A percentile compares a stretch with the other conserved stretches of the same genome.
phyloP scores from a whole-genome alignment of 2,888 invertebrate species.

The Andrena minutula region DNA sequence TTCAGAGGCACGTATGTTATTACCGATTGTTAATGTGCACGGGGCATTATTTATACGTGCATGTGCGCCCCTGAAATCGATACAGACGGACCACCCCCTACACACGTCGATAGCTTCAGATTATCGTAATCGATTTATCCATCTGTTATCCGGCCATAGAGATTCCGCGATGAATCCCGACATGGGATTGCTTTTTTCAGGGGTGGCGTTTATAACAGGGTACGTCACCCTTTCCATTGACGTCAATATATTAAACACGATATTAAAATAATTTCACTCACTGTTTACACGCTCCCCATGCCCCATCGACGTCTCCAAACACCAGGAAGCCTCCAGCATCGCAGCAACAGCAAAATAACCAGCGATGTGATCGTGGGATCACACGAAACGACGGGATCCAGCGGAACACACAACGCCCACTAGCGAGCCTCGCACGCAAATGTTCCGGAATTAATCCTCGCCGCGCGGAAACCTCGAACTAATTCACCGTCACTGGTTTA shows the following conservation, averaged over 20 bases:
- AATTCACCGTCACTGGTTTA: not conserved
- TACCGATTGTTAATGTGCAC: conserved; percentile 54
- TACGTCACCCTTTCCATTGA: too few species aligned
- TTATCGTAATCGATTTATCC: conserved; percentile 55
- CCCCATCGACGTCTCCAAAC: too few species aligned
- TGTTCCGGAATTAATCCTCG: conserved; percentile 21
- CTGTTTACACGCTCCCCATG: too few species aligned
- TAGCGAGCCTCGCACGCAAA: conserved; percentile 21
- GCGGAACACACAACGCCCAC: conserved; percentile 24
- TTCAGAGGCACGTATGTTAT: conserved; percentile 60
- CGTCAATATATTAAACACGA: too few species aligned
- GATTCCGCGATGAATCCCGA: conserved; percentile 17
- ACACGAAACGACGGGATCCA: conserved; percentile 25
- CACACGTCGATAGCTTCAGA: conserved; percentile 46
- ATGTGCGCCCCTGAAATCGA: conserved; percentile 39
- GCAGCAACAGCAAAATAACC: too few species aligned
- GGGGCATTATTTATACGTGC: conserved; percentile 38
- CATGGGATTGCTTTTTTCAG: not conserved
- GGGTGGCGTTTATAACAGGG: too few species aligned
- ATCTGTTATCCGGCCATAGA: conserved; percentile 14
- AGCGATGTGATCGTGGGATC: conserved; percentile 23
- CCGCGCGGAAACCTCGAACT: conserved; percentile 10
- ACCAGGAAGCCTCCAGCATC: too few species aligned
- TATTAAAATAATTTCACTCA: too few species aligned
- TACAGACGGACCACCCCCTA: conserved; percentile 30